Conservation (phyloP, 2,113 vertebrate species). For the Copsychus sechellarum region DNA sequence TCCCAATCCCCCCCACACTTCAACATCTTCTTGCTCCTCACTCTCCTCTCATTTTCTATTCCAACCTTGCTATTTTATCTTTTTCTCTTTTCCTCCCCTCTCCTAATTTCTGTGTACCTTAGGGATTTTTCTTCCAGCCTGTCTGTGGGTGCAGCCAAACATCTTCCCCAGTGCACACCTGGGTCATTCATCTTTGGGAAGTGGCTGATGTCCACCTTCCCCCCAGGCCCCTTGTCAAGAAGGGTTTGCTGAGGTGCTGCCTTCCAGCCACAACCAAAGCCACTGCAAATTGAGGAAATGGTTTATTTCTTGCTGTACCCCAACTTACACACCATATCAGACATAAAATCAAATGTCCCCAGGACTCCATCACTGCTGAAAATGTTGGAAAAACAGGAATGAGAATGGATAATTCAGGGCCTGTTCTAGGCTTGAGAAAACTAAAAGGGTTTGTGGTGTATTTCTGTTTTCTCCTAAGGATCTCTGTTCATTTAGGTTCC, state of each 20-base stretch:
- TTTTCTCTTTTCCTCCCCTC: rapidly evolving
- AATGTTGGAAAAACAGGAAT: neutral
- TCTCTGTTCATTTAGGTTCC: neutral
- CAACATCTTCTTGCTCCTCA: neutral
- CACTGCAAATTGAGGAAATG: neutral
- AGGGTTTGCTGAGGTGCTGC: neutral
- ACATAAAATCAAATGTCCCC: neutral
- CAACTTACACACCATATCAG: neutral
- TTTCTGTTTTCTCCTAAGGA: neutral
- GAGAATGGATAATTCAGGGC: neutral
- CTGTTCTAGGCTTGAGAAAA: neutral
- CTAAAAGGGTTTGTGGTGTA: neutral
- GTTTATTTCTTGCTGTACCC: neutral
- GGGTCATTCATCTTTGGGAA: neutral
- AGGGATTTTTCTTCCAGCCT: neutral
- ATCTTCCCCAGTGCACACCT: neutral
- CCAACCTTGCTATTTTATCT: neutral
- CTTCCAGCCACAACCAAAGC: neutral
- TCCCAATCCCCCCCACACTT: neutral
- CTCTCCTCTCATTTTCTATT: neutral
- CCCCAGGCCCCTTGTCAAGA: neutral
- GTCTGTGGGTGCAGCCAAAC: neutral
- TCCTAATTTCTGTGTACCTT: neutral
- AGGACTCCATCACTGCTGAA: neutral
- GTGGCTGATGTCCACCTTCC: neutral